Evolutionary conservation across 2,888 invertebrate species (phyloP).

Genomic region (Drosophila tripunctata): DNA sequence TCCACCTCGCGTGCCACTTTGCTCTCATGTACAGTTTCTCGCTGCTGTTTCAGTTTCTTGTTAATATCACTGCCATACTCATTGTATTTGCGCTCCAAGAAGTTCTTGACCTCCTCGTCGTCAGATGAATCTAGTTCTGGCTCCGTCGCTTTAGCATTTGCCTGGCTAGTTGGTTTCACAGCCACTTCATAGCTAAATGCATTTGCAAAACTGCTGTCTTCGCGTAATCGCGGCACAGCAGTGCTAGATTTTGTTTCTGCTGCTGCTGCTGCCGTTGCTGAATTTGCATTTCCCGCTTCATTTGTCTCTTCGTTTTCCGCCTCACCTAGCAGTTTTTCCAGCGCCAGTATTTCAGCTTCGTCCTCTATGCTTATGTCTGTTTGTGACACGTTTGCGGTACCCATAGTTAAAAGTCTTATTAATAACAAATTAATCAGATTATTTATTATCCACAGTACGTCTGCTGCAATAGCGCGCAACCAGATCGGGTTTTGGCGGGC

Average conservation of each 20-base stretch:
- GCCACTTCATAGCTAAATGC: conserved; percentile 79
- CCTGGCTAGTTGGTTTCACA: conserved; percentile 36
- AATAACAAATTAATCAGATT: neutral
- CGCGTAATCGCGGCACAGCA: conserved; percentile 66
- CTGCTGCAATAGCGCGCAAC: conserved; percentile 35
- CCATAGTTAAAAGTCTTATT: conserved; percentile 40
- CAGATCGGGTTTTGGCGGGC: conserved; percentile 66
- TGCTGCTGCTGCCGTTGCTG: no score
- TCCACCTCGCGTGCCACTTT: conserved; percentile 76
- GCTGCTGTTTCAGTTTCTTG: conserved; percentile 85
- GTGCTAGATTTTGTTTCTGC: conserved; percentile 26
- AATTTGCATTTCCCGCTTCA: conserved; percentile 14
- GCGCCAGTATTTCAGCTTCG: conserved; percentile 74
- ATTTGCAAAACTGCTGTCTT: conserved; percentile 80
- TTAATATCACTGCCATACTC: conserved; percentile 89
- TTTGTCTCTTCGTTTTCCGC: conserved; percentile 65
- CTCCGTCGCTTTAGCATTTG: conserved; percentile 41
- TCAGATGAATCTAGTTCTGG: conserved; percentile 89
- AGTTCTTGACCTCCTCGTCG: conserved; percentile 91
- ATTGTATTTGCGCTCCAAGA: conserved; percentile 89
- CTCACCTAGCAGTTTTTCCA: conserved; percentile 75
- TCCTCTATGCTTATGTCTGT: conserved; percentile 65
- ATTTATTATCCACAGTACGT: neutral
- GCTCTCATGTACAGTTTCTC: conserved; percentile 76
- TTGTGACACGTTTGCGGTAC: conserved; percentile 47